Percentiles rank a stretch among this genome's conserved stretches.
Evolutionary conservation across 2,113 vertebrate genomes (phyloP).

Genomic region (Glaucomys volans): DNA sequence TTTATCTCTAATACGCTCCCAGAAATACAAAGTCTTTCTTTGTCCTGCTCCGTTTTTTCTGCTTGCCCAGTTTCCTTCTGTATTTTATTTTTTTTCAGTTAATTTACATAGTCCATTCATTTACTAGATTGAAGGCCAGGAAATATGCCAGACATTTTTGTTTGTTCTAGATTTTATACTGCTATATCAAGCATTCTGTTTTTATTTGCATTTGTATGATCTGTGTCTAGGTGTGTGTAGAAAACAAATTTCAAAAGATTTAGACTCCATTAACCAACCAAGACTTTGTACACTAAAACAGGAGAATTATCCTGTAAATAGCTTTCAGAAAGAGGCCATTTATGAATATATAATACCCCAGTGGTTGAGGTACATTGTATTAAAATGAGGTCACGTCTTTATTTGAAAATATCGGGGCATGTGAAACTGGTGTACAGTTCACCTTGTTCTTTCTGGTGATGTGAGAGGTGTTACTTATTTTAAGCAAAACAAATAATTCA

Average conservation of each 20-base stretch:
- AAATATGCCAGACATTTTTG: not conserved
- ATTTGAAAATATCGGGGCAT: not conserved
- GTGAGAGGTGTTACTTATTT: not conserved
- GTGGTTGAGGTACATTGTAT: not conserved
- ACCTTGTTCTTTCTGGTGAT: not conserved
- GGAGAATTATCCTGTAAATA: not conserved
- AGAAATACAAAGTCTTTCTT: conserved; percentile 29
- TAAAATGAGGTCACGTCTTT: conserved; percentile 11
- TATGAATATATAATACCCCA: not conserved
- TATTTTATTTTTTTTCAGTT: not conserved
- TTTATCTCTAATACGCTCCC: conserved; percentile 64
- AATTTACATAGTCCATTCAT: conserved; percentile 30
- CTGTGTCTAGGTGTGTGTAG: not conserved
- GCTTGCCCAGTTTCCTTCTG: not conserved
- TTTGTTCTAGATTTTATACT: conserved; percentile 44
- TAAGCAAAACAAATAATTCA: conserved; percentile 5
- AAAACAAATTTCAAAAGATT: conserved; percentile 15
- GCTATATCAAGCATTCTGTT: not conserved
- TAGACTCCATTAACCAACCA: conserved; percentile 17
- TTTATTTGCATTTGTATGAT: not conserved
- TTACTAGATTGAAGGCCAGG: not conserved
- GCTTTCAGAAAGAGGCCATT: conserved; percentile 6
- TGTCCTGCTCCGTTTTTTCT: not conserved
- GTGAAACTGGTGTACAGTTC: not conserved
- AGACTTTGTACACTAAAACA: not conserved